Conservation (phyloP, 2,888 invertebrate species). For the Rhabditophanes sp. region DNA sequence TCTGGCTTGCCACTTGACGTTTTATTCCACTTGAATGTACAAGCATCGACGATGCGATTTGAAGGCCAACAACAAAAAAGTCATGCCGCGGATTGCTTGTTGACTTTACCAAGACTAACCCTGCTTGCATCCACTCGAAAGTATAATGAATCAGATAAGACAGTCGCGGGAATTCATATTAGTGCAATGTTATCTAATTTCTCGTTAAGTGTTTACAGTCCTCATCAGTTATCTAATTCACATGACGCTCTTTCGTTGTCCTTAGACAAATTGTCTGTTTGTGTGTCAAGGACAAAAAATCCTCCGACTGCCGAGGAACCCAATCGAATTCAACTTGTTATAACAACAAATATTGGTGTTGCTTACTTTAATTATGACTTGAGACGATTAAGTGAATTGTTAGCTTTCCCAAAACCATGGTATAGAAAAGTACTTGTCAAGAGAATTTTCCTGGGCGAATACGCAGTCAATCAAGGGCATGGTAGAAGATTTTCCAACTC, state of each 20-base stretch:
- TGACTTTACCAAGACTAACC: constrained; percentile 85
- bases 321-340: constrained; percentile 17
- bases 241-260: constrained; percentile 31
- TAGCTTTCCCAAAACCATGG: constrained; percentile 97
- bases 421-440: constrained; percentile 60
- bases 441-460: constrained; percentile 74
- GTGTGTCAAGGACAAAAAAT: constrained; percentile 31
- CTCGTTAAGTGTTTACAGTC: constrained; percentile 92
- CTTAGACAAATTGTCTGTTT: constrained; percentile 28
- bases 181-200: constrained; percentile 91
- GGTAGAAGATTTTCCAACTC: too few relatives aligned
- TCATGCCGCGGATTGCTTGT: constrained; percentile 55
- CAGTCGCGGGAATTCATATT: constrained; percentile 52
- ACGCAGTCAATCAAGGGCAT: constrained; percentile 3
- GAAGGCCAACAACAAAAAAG: constrained; percentile 26
- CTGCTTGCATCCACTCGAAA: constrained; percentile 72
- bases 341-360: constrained; percentile 35
- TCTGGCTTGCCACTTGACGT: constrained; percentile 92
- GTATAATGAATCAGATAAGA: constrained; percentile 10
- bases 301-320: constrained; percentile 12
- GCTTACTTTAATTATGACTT: constrained; percentile 87
- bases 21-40: constrained; percentile 93
- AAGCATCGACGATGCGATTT: constrained; percentile 85
- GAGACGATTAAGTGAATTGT: constrained; percentile 82
- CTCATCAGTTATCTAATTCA: constrained; percentile 49